phyloP scores from a whole-genome alignment of 2,113 vertebrate genomes.

The Conger conger region DNA sequence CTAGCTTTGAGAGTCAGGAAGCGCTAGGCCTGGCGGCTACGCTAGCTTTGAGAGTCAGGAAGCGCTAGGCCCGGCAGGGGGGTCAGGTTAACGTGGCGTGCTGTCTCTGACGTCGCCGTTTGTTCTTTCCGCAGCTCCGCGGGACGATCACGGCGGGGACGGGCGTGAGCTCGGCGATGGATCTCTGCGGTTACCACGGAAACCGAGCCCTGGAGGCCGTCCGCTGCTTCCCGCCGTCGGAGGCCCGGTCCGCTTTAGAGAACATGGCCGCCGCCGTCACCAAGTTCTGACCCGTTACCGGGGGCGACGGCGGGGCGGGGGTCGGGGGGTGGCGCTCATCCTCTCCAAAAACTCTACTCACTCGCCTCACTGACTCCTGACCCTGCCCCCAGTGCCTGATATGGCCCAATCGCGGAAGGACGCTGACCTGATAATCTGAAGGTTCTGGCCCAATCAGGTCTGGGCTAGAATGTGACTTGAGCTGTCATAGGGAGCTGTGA shows the following conservation, averaged over 20 bases:
- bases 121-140: slow-evolving; percentile 81
- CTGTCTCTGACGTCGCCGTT: slow-evolving; percentile 52
- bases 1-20: no score
- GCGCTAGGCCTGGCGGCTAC: no score
- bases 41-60: no score
- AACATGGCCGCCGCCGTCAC: slow-evolving; percentile 89
- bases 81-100: slow-evolving; percentile 35
- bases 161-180: slow-evolving; percentile 90
- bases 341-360: background rate
- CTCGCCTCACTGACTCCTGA: background rate
- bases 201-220: slow-evolving; percentile 91
- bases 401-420: no score
- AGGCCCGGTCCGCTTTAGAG: slow-evolving; percentile 92
- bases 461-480: background rate
- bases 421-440: background rate
- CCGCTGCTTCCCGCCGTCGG: slow-evolving; percentile 87
- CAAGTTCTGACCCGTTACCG: slow-evolving; percentile 80
- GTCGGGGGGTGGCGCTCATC: no score
- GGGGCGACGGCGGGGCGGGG: no score
- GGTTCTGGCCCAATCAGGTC: background rate
- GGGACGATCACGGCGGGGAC: slow-evolving; percentile 84
- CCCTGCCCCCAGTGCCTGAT: background rate
- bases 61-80: no score
- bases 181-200: slow-evolving; percentile 94
- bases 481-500: background rate